These are phyloP conservation scores for Trididemnum miniatum DNA, from an alignment of 23 tunicate genomes.

Conservation along the genomic window DNA sequence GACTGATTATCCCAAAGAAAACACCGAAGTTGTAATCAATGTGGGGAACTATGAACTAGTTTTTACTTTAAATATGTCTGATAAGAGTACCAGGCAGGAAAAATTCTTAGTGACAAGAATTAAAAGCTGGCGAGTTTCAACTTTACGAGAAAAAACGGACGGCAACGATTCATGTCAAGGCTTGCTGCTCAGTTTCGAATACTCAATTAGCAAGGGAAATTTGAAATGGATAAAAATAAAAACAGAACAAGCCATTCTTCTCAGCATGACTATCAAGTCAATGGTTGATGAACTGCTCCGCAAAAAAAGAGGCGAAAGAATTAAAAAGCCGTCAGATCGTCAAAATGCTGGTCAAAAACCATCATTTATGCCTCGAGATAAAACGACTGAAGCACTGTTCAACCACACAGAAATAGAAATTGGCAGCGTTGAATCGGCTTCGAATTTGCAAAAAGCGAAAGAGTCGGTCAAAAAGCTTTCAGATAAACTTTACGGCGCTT, in stretches of 20 bases:
- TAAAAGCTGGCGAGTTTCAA: constrained; percentile 65
- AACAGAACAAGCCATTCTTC: constrained; percentile 87
- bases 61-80: constrained; percentile 15
- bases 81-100: constrained; percentile 21
- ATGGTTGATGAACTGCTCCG: constrained; percentile 88
- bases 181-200: constrained; percentile 69
- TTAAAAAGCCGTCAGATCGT: constrained; percentile 58
- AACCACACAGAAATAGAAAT: constrained; percentile 20
- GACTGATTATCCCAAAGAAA: constrained; percentile 55
- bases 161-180: neutral
- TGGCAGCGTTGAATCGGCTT: neutral
- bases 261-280: constrained; percentile 92
- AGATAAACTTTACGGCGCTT: neutral
- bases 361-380: constrained; percentile 55
- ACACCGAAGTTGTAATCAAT: constrained; percentile 50
- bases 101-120: constrained; percentile 69
- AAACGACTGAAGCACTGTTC: constrained; percentile 55
- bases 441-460: constrained; percentile 29
- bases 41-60: constrained; percentile 70
- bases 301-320: constrained; percentile 65
- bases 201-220: constrained; percentile 64
- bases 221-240: constrained; percentile 62
- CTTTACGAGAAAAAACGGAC: neutral
- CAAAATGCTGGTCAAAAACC: neutral
- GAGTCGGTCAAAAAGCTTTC: constrained; percentile 47